Evolutionary conservation across 1,140 invertebrate species (phyloP).

Genomic region (Temnothorax curvispinosus): DNA sequence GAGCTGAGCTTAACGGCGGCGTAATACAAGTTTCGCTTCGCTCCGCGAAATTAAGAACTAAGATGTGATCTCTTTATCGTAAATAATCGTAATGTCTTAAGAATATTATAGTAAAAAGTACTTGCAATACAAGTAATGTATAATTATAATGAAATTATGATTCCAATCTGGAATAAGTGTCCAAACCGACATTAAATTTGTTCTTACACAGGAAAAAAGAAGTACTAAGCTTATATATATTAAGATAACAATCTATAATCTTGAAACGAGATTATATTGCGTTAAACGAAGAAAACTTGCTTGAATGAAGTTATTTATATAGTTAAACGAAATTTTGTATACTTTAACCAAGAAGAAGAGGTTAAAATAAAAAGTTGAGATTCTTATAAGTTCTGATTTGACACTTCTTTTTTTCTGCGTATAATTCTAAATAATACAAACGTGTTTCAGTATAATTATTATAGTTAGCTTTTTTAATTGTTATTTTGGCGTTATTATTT

Average conservation of each 20-base stretch:
- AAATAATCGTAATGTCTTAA: background rate
- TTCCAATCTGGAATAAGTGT: background rate
- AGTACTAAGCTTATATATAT: too few species aligned
- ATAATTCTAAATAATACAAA: background rate
- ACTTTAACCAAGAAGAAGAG: too few species aligned
- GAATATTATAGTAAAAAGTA: background rate
- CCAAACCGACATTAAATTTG: background rate
- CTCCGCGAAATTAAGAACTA: background rate
- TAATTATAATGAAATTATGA: background rate
- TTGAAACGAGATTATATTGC: too few species aligned
- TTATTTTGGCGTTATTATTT: background rate
- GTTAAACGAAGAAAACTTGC: too few species aligned
- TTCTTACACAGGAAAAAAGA: background rate
- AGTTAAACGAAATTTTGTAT: too few species aligned
- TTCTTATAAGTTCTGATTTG: too few species aligned
- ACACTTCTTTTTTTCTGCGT: too few species aligned
- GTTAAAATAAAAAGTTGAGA: too few species aligned
- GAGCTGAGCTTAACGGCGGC: background rate
- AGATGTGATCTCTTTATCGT: background rate
- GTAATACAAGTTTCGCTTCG: background rate
- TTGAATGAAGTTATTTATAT: too few species aligned
- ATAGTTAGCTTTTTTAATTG: background rate
- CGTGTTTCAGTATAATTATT: background rate
- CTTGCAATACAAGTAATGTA: background rate
- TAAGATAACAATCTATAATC: too few species aligned